Percentiles rank a stretch among this genome's conserved stretches.
phyloP scores from a whole-genome alignment of 2,888 invertebrate genomes.

The Unio pictorum region DNA sequence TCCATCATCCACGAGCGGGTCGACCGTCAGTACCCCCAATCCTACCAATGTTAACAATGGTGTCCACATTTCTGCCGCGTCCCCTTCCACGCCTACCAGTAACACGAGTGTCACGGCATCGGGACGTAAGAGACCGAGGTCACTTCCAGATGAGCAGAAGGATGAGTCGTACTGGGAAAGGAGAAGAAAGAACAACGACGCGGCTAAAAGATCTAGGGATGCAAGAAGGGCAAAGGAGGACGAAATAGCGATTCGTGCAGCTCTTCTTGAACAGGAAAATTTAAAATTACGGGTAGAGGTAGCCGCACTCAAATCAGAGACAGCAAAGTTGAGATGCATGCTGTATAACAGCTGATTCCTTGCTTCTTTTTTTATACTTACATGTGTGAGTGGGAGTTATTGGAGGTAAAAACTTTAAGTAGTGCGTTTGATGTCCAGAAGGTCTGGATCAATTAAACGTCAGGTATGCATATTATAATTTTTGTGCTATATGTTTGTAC shows the following conservation, averaged over 20 bases:
- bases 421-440: too few relatives aligned
- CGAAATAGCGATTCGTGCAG: constrained; percentile 90
- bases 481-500: too few relatives aligned
- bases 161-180: constrained; percentile 91
- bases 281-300: constrained; percentile 82
- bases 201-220: constrained; percentile 94
- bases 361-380: neutral
- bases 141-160: constrained; percentile 73
- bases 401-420: too few relatives aligned
- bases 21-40: constrained; percentile 18
- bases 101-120: constrained; percentile 14
- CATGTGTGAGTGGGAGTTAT: too few relatives aligned
- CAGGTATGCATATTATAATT: too few relatives aligned
- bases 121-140: constrained; percentile 53
- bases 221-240: constrained; percentile 91
- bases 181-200: constrained; percentile 92
- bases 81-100: constrained; percentile 7
- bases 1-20: constrained; percentile 23
- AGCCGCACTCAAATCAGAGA: constrained; percentile 79
- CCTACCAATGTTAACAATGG: constrained; percentile 19
- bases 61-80: constrained; percentile 9
- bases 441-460: too few relatives aligned
- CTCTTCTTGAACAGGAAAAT: constrained; percentile 89
- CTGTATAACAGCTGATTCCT: constrained; percentile 66
- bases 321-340: constrained; percentile 76